These are phyloP conservation scores for Mionectes olivaceus DNA, from an alignment of 2,797 vertebrate genomes.

Conservation along the genomic window DNA sequence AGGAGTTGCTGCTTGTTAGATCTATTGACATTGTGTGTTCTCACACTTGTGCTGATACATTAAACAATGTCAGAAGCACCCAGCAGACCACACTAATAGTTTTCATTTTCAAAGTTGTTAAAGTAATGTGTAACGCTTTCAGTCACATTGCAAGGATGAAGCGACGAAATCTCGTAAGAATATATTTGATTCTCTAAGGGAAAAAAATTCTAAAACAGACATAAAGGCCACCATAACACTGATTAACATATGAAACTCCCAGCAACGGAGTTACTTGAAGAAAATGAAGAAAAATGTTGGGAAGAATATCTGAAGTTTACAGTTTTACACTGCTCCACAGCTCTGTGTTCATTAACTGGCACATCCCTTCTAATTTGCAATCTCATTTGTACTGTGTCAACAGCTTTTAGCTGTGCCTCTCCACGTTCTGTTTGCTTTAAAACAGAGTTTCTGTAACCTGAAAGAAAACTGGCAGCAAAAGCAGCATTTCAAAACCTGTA, in stretches of 20 bases:
- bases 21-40: neutral
- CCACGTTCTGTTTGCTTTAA: slow-evolving; percentile 75
- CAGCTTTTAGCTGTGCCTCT: slow-evolving; percentile 78
- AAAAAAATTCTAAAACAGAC: neutral
- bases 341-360: slow-evolving; percentile 79
- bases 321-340: slow-evolving; percentile 76
- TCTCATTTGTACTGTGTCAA: slow-evolving; percentile 80
- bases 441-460: slow-evolving; percentile 28
- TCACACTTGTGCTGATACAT: neutral
- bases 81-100: neutral
- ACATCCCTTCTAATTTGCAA: slow-evolving; percentile 79
- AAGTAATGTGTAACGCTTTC: neutral
- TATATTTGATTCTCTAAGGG: neutral
- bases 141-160: neutral
- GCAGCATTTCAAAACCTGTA: neutral
- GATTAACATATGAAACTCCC: neutral
- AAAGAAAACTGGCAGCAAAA: slow-evolving; percentile 8
- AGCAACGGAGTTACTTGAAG: neutral
- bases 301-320: slow-evolving; percentile 63
- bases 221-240: neutral
- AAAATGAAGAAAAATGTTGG: slow-evolving; percentile 31
- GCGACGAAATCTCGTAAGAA: neutral
- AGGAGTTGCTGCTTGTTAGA: neutral
- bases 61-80: neutral
- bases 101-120: neutral